phyloP scores from a whole-genome alignment of 2,888 invertebrate genomes.

The Dichetophora obliterata region DNA sequence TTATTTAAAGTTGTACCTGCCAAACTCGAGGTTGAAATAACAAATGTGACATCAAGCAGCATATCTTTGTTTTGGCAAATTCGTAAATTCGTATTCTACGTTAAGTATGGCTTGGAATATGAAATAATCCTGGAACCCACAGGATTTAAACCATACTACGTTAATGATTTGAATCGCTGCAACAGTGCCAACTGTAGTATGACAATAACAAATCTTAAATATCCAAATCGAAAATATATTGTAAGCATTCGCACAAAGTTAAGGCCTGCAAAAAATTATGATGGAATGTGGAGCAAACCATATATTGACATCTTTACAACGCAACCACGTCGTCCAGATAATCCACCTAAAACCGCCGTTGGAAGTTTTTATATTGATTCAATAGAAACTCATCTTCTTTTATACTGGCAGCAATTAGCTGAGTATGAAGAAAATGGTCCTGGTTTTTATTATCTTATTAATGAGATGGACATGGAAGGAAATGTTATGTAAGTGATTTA shows the following conservation, averaged over 20 bases:
- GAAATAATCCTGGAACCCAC: conserved; percentile 50
- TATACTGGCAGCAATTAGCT: conserved; percentile 85
- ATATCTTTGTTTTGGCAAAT: conserved; percentile 52
- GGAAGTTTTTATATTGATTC: conserved; percentile 80
- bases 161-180: conserved; percentile 12
- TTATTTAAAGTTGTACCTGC: conserved; percentile 46
- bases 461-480: conserved; percentile 55
- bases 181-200: conserved; percentile 16
- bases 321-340: conserved; percentile 70
- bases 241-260: conserved; percentile 79
- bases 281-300: conserved; percentile 78
- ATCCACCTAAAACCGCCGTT: conserved; percentile 77
- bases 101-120: conserved; percentile 48
- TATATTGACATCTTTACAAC: conserved; percentile 75
- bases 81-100: conserved; percentile 48
- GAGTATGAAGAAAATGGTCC: conserved; percentile 79
- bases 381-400: conserved; percentile 74
- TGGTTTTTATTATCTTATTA: conserved; percentile 77
- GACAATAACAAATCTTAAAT: conserved; percentile 33
- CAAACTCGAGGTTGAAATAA: conserved; percentile 48
- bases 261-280: conserved; percentile 73
- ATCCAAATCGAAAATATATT: conserved; percentile 38
- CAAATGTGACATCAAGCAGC: conserved; percentile 52
- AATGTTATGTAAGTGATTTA: conserved; percentile 47
- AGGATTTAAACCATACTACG: conserved; percentile 43